phyloP scores from a whole-genome alignment of 2,888 invertebrate species.

The Sminthurinus aureus region DNA sequence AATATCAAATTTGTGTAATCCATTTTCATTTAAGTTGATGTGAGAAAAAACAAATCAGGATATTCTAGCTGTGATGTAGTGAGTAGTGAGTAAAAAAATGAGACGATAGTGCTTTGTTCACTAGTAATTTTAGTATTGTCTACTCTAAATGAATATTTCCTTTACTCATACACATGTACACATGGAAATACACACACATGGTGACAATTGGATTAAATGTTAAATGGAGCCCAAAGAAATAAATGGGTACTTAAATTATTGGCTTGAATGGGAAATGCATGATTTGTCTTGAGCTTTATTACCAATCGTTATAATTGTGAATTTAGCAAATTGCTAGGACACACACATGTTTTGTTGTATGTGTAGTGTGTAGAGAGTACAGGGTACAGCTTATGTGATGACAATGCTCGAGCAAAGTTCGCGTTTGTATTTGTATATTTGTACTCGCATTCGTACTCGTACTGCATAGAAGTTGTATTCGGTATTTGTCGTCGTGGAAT shows the following conservation, averaged over 20 bases:
- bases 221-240: conserved; percentile 9
- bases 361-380: neutral
- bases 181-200: neutral
- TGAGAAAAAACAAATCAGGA: neutral
- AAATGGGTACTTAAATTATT: conserved; percentile 21
- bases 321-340: conserved; percentile 7
- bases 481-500: too few species aligned
- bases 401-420: neutral
- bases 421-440: neutral
- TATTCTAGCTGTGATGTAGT: neutral
- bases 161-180: neutral
- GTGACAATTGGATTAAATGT: conserved; percentile 12
- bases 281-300: conserved; percentile 11
- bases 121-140: neutral
- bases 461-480: neutral
- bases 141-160: neutral
- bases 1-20: neutral
- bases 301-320: conserved; percentile 17
- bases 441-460: neutral
- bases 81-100: neutral
- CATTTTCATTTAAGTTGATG: too few species aligned
- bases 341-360: neutral
- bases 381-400: neutral
- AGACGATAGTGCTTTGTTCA: too few species aligned
- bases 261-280: conserved; percentile 18